Evolutionary conservation across 1,140 invertebrate species (phyloP).

Genomic region (Trichonephila clavata): DNA sequence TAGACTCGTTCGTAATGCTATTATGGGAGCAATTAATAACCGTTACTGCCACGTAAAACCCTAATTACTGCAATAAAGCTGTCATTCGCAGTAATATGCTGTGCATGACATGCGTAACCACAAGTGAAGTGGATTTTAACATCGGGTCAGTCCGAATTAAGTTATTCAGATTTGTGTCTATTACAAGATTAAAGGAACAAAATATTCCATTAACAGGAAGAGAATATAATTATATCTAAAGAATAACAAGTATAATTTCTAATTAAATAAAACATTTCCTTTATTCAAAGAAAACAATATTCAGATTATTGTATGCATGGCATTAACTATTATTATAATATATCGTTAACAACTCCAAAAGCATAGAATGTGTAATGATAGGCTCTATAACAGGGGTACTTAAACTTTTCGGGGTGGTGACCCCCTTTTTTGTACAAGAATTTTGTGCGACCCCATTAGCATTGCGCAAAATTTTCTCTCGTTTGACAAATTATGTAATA

Average conservation of each 20-base stretch:
- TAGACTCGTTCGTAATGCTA: background rate
- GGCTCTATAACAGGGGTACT: too few relatives aligned
- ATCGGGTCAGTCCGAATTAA: background rate
- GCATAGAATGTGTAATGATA: too few relatives aligned
- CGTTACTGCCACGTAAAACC: conserved; percentile 4
- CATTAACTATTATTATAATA: too few relatives aligned
- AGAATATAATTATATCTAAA: background rate
- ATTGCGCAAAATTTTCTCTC: too few relatives aligned
- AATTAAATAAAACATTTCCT: background rate
- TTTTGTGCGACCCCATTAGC: too few relatives aligned
- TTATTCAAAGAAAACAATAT: background rate
- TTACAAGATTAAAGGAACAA: background rate
- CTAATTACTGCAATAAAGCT: conserved; percentile 16
- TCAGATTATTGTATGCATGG: background rate
- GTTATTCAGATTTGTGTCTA: background rate
- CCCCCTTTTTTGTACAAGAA: too few relatives aligned
- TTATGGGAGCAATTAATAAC: conserved; percentile 5
- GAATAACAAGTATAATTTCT: background rate
- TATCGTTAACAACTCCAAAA: too few relatives aligned
- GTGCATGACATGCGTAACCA: background rate
- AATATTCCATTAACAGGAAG: background rate
- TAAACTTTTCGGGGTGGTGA: too few relatives aligned
- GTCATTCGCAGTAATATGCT: background rate
- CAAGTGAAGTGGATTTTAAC: background rate
- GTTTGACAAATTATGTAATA: too few relatives aligned